A percentile compares a stretch with the other conserved stretches of the same genome.
These are phyloP conservation scores for Strix occidentalis DNA, from an alignment of 2,797 vertebrate species.

Conservation along the genomic window DNA sequence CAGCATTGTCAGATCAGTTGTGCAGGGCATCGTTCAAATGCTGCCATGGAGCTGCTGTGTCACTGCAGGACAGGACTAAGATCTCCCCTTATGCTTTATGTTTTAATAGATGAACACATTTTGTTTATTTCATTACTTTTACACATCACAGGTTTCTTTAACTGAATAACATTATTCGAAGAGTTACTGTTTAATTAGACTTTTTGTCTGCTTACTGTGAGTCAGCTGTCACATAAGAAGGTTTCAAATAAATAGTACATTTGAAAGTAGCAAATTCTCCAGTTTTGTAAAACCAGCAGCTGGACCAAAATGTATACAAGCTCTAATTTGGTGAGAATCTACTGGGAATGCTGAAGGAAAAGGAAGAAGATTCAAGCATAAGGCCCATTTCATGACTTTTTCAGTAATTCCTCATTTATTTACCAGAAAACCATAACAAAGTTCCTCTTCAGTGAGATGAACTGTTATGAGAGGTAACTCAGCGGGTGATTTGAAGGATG, in stretches of 20 bases:
- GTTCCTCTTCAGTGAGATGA: background rate
- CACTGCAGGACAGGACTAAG: background rate
- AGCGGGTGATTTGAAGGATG: background rate
- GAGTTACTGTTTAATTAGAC: background rate
- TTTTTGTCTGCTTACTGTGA: background rate
- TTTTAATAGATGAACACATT: background rate
- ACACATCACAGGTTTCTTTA: background rate
- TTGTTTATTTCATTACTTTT: background rate
- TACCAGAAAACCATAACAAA: background rate
- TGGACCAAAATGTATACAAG: background rate
- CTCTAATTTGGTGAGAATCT: background rate
- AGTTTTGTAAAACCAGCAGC: background rate
- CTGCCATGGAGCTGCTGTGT: fast-evolving
- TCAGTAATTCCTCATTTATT: background rate
- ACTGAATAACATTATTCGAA: background rate
- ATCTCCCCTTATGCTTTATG: background rate
- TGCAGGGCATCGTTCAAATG: fast-evolving
- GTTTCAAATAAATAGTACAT: background rate
- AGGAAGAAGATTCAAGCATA: background rate
- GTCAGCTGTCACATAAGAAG: background rate
- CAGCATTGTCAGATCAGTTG: background rate
- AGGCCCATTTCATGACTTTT: background rate
- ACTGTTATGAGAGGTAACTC: background rate
- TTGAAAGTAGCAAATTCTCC: background rate
- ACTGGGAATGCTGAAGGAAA: background rate